phyloP scores from a whole-genome alignment of 2,797 vertebrate species.

The Brachyalestes nurse region DNA sequence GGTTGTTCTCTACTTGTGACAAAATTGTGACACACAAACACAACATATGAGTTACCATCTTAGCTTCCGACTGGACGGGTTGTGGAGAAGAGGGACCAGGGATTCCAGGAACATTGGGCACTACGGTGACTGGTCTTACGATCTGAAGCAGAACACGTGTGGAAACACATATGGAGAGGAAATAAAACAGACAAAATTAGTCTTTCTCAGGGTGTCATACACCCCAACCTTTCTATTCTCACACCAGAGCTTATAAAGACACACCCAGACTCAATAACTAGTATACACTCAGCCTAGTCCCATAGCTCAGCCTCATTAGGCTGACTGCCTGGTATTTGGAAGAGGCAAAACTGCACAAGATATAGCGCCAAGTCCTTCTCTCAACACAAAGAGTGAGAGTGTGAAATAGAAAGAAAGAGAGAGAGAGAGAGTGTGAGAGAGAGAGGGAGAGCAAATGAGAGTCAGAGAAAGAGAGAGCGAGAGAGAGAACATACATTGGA shows the following conservation, averaged over 20 bases:
- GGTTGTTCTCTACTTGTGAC: too few relatives aligned
- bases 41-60: slow-evolving; percentile 84
- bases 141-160: slow-evolving; percentile 80
- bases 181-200: slow-evolving; percentile 62
- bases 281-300: slow-evolving; percentile 64
- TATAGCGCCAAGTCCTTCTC: slow-evolving; percentile 53
- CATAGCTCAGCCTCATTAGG: slow-evolving; percentile 85
- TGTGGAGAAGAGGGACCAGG: slow-evolving; percentile 96
- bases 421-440: too few relatives aligned
- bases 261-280: slow-evolving; percentile 20
- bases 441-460: not conserved
- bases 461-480: not conserved
- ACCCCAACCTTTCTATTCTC: slow-evolving; percentile 20
- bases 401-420: too few relatives aligned
- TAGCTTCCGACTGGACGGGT: slow-evolving; percentile 94
- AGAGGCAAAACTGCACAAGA: slow-evolving; percentile 75
- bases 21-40: not conserved
- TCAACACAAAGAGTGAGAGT: not conserved
- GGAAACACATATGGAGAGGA: slow-evolving; percentile 68
- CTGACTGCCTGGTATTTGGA: slow-evolving; percentile 79
- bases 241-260: slow-evolving; percentile 19
- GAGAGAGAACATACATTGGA: not conserved
- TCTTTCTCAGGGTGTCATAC: slow-evolving; percentile 48
- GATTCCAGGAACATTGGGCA: slow-evolving; percentile 97
- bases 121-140: slow-evolving; percentile 98